These are phyloP conservation scores for Schizotus pectinicornis DNA, from an alignment of 2,888 invertebrate species.

Conservation along the genomic window DNA sequence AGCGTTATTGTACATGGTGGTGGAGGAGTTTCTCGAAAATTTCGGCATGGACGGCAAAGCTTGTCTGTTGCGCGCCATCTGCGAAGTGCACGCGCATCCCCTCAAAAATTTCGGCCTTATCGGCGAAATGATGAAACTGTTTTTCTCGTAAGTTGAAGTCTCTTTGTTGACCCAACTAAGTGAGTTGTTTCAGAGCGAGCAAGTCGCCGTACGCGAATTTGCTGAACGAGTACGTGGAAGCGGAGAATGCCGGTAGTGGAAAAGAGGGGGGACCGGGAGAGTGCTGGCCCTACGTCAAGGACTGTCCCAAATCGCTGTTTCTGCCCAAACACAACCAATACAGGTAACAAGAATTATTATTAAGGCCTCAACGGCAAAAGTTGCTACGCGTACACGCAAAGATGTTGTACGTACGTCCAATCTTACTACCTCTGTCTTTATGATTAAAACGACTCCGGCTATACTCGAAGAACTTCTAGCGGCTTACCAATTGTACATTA, in stretches of 20 bases:
- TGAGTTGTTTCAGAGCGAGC: slow-evolving; percentile 68
- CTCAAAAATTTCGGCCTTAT: slow-evolving; percentile 79
- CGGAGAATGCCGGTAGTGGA: slow-evolving; percentile 77
- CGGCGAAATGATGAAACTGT: slow-evolving; percentile 82
- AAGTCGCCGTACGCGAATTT: slow-evolving; percentile 80
- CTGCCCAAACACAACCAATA: slow-evolving; percentile 62
- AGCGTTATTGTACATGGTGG: slow-evolving; percentile 76
- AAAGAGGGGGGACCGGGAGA: slow-evolving; percentile 69
- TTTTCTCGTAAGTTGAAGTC: slow-evolving; percentile 73
- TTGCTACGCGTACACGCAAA: too few relatives aligned
- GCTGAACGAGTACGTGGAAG: slow-evolving; percentile 78
- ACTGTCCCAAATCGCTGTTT: slow-evolving; percentile 83
- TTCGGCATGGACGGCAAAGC: slow-evolving; percentile 85
- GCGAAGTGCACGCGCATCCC: slow-evolving; percentile 84
- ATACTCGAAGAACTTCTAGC: too few relatives aligned
- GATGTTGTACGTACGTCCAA: too few relatives aligned
- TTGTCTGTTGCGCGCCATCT: slow-evolving; percentile 81
- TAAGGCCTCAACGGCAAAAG: too few relatives aligned
- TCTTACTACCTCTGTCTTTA: too few relatives aligned
- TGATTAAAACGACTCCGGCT: too few relatives aligned
- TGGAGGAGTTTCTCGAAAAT: slow-evolving; percentile 80
- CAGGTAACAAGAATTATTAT: too few relatives aligned
- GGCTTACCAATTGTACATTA: too few relatives aligned
- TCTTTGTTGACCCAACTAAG: neutral
- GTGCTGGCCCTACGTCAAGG: slow-evolving; percentile 85